phyloP scores from a whole-genome alignment of 2,113 vertebrate species.

The Dicentrarchus labrax region DNA sequence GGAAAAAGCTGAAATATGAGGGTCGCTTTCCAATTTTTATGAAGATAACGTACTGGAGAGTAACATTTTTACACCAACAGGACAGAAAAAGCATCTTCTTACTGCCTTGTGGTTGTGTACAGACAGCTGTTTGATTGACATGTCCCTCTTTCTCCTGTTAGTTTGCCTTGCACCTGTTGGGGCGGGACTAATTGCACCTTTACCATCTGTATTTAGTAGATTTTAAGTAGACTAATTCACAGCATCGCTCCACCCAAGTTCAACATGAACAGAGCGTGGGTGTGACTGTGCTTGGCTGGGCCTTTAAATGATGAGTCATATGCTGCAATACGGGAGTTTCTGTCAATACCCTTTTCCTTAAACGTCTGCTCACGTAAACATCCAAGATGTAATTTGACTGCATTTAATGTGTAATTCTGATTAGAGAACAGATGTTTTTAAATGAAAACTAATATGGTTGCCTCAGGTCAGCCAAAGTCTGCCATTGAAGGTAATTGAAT shows the following conservation, averaged over 20 bases:
- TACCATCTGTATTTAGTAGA: neutral
- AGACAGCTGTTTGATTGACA: neutral
- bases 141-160: neutral
- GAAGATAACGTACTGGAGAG: neutral
- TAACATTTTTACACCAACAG: neutral
- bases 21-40: neutral
- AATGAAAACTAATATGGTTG: neutral
- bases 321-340: neutral
- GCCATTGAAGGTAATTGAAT: neutral
- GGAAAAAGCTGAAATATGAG: constrained; percentile 12
- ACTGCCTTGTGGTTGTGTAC: neutral
- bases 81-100: neutral
- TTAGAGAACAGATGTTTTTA: neutral
- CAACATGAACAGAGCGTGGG: neutral
- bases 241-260: neutral
- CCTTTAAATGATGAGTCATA: neutral
- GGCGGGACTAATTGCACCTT: neutral
- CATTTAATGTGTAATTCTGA: neutral
- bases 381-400: neutral
- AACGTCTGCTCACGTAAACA: neutral
- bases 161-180: neutral
- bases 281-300: neutral
- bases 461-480: neutral
- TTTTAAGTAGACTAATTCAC: neutral
- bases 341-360: neutral